Evolutionary conservation across 2,797 vertebrate genomes (phyloP).

Genomic region (Microtus agrestis): DNA sequence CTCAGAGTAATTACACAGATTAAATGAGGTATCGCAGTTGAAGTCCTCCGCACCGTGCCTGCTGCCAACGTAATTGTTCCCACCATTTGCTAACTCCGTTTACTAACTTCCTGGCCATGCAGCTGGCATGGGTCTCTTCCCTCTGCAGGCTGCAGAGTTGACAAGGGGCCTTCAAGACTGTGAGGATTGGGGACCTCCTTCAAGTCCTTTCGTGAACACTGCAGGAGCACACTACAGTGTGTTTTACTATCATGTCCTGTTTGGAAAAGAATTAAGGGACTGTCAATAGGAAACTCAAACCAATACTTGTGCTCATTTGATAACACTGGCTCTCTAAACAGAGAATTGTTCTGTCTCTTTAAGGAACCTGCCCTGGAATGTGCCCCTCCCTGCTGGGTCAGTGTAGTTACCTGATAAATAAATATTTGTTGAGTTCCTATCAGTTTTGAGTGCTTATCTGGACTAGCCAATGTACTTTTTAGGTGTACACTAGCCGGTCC

Average conservation of each 20-base stretch:
- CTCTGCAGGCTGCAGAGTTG: neutral
- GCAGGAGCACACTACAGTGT: neutral
- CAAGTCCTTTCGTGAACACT: neutral
- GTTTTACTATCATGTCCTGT: neutral
- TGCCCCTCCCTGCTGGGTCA: neutral
- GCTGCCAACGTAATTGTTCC: neutral
- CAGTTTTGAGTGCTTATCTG: conserved; percentile 62
- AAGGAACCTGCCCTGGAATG: neutral
- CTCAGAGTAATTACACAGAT: neutral
- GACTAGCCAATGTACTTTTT: conserved; percentile 33
- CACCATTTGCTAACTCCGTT: neutral
- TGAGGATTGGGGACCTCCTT: neutral
- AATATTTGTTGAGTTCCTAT: conserved; percentile 60
- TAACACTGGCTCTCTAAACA: conserved; percentile 15
- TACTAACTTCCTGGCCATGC: neutral
- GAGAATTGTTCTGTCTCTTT: conserved; percentile 36
- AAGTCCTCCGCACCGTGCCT: neutral
- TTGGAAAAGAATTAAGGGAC: conserved; percentile 44
- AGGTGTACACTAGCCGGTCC: neutral
- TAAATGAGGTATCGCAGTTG: neutral
- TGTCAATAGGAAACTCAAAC: conserved; percentile 31
- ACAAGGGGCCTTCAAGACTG: neutral
- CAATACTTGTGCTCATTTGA: neutral
- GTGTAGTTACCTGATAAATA: conserved; percentile 60
- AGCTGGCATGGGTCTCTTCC: neutral